Percentiles rank a stretch among this genome's conserved stretches.
phyloP scores from a whole-genome alignment of 2,797 vertebrate genomes.

The Xerus rutilus region DNA sequence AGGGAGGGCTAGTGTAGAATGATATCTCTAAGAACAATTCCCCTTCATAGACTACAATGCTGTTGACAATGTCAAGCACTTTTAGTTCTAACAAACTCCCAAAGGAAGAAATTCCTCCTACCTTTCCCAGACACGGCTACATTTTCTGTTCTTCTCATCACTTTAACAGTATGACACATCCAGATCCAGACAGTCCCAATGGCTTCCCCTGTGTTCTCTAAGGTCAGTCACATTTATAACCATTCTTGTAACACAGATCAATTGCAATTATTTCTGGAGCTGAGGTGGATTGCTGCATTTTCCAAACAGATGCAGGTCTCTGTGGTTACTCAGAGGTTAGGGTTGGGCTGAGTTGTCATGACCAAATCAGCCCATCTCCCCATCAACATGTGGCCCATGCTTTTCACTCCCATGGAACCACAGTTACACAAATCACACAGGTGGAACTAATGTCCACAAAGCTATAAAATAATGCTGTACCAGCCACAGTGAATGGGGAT shows the following conservation, averaged over 20 bases:
- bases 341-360: fast-evolving
- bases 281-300: conserved; percentile 94
- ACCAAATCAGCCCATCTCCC: neutral
- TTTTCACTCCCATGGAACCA: neutral
- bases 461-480: too few relatives aligned
- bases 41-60: conserved; percentile 92
- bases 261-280: conserved; percentile 96
- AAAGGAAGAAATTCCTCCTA: conserved; percentile 88
- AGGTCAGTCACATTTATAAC: conserved; percentile 93
- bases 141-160: conserved; percentile 94
- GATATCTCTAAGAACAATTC: conserved; percentile 80
- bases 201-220: conserved; percentile 89
- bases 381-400: neutral
- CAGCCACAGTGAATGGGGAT: neutral
- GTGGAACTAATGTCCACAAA: too few relatives aligned
- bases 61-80: conserved; percentile 92
- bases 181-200: conserved; percentile 93
- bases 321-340: conserved; percentile 91
- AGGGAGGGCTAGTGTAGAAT: too few relatives aligned
- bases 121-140: conserved; percentile 92
- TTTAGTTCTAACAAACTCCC: conserved; percentile 90
- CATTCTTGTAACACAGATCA: conserved; percentile 90
- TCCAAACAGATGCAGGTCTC: conserved; percentile 91
- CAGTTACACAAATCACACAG: too few relatives aligned
- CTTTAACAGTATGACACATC: conserved; percentile 90